phyloP scores from a whole-genome alignment of 2,797 vertebrate genomes.

The Notolepis coatsorum region DNA sequence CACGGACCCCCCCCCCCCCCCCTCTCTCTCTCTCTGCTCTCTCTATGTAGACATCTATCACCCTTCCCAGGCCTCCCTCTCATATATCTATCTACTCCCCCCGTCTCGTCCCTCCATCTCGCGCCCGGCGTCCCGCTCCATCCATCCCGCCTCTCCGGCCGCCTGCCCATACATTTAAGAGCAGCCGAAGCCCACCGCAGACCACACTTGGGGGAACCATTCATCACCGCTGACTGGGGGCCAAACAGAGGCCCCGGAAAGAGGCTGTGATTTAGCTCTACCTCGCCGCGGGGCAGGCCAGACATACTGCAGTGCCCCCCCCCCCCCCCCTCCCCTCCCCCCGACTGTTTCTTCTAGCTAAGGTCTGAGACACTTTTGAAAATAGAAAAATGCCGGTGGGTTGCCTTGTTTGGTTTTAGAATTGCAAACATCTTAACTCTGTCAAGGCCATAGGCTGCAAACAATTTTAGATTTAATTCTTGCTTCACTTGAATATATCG shows the following conservation, averaged over 20 bases:
- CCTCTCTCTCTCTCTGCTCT: conserved; percentile 13
- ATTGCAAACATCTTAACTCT: no score
- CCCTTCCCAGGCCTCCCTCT: conserved; percentile 49
- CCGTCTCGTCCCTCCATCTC: conserved; percentile 63
- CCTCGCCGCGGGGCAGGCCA: conserved; percentile 40
- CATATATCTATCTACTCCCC: conserved; percentile 63
- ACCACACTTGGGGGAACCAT: conserved; percentile 62
- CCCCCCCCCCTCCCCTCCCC: no score
- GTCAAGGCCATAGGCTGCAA: no score
- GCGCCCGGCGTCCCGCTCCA: no score
- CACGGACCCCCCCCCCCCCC: conserved; percentile 27
- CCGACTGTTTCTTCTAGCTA: conserved; percentile 37
- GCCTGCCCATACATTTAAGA: conserved; percentile 71
- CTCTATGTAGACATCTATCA: conserved; percentile 61
- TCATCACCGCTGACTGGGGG: conserved; percentile 73
- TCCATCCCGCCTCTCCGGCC: conserved; percentile 52
- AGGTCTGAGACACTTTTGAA: conserved; percentile 16
- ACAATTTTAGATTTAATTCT: no score
- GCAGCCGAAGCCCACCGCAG: conserved; percentile 70
- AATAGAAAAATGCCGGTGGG: no score
- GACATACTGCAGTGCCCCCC: conserved; percentile 14
- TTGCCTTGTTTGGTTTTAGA: no score
- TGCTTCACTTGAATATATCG: no score
- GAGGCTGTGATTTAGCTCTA: conserved; percentile 63
- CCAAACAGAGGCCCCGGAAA: conserved; percentile 57